phyloP scores from a whole-genome alignment of 1,140 invertebrate genomes.

The Nasonia vitripennis region DNA sequence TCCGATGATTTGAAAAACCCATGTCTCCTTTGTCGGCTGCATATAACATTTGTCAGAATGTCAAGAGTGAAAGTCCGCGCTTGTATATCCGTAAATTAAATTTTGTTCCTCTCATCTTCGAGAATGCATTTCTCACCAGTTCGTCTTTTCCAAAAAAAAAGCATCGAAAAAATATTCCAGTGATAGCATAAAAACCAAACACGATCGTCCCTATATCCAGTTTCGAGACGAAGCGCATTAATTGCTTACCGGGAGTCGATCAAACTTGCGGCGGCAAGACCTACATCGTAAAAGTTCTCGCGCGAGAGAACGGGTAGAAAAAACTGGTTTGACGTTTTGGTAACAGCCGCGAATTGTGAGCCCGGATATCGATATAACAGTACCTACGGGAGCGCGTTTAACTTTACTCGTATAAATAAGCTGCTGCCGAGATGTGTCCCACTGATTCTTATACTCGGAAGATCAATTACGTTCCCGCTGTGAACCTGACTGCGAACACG shows the following conservation, averaged over 20 bases:
- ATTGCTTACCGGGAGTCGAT: background rate
- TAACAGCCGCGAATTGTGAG: background rate
- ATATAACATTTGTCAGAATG: too few relatives aligned
- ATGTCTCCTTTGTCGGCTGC: too few relatives aligned
- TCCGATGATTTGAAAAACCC: too few relatives aligned
- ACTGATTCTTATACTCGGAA: too few relatives aligned
- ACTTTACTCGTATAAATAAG: background rate
- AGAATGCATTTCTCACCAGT: background rate
- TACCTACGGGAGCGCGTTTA: background rate
- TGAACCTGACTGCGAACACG: too few relatives aligned
- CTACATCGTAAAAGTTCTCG: background rate
- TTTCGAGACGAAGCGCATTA: background rate
- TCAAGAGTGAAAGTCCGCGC: background rate
- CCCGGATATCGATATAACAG: constrained; percentile 8
- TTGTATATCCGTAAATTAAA: background rate
- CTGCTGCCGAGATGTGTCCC: background rate
- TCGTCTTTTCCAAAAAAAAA: too few relatives aligned
- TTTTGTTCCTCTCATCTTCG: background rate
- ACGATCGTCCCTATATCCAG: background rate
- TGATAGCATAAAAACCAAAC: too few relatives aligned
- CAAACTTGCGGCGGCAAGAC: background rate
- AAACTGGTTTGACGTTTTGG: constrained; percentile 17
- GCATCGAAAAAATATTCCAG: too few relatives aligned
- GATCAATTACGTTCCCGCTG: too few relatives aligned
- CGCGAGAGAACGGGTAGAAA: background rate